phyloP scores from a whole-genome alignment of 1,140 invertebrate species.

The Charaxes varanes region DNA sequence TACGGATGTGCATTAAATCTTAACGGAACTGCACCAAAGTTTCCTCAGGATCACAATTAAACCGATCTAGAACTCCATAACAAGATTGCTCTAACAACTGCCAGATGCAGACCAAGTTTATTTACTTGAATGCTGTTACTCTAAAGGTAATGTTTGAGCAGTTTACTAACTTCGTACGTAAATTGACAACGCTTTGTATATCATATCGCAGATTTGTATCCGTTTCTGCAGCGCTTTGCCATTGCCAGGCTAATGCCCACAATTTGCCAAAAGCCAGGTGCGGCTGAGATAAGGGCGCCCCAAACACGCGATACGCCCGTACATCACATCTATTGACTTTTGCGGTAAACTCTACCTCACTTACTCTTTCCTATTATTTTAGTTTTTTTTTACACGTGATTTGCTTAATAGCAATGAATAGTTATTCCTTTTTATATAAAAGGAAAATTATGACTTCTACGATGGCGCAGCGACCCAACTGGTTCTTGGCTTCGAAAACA shows the following conservation, averaged over 20 bases:
- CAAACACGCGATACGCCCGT: slow-evolving; percentile 32
- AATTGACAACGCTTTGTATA: not conserved
- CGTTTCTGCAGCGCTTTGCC: slow-evolving; percentile 11
- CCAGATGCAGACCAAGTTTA: slow-evolving; percentile 17
- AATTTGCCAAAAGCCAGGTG: slow-evolving; percentile 29
- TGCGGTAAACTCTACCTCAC: no score
- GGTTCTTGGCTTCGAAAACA: no score
- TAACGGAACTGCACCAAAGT: no score
- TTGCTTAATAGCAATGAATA: no score
- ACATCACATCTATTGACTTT: slow-evolving; percentile 27
- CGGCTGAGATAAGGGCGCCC: slow-evolving; percentile 22
- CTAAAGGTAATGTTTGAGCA: slow-evolving; percentile 1
- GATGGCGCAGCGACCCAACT: no score
- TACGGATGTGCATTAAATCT: no score
- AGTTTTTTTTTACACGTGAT: no score
- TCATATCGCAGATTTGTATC: slow-evolving; percentile 5
- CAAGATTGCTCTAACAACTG: slow-evolving; percentile 19
- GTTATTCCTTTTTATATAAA: no score
- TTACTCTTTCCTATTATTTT: no score
- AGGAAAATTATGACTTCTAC: no score
- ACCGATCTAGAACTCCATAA: slow-evolving; percentile 20
- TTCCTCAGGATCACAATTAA: slow-evolving; percentile 18
- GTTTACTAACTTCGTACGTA: not conserved
- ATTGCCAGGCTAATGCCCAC: slow-evolving; percentile 10
- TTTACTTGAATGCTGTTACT: slow-evolving; percentile 9